Evolutionary conservation across 2,888 invertebrate species (phyloP).

Genomic region (Luperina nickerlii): DNA sequence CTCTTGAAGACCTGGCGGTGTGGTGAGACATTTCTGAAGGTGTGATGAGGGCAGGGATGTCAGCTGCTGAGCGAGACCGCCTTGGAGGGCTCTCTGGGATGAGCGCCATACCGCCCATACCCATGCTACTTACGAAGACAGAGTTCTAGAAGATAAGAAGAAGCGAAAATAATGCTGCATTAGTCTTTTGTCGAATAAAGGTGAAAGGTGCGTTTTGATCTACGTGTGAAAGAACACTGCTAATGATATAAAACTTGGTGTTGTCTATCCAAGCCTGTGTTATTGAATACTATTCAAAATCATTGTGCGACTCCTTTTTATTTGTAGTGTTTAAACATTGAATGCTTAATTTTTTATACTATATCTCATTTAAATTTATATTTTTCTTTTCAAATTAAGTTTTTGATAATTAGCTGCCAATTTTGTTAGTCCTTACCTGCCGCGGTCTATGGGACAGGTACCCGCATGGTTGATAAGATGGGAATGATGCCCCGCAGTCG

Average conservation of each 20-base stretch:
- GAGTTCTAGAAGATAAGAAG: conserved; percentile 92
- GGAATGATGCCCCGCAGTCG: conserved; percentile 85
- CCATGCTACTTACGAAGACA: conserved; percentile 94
- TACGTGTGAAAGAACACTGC: conserved; percentile 6
- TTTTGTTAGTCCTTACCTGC: conserved; percentile 77
- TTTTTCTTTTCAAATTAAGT: neutral
- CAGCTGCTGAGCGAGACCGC: conserved; percentile 95
- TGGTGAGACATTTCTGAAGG: conserved; percentile 85
- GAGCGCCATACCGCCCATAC: conserved; percentile 91
- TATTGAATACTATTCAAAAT: neutral
- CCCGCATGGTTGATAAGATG: conserved; percentile 86
- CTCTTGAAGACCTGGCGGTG: conserved; percentile 84
- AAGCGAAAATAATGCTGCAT: conserved; percentile 12
- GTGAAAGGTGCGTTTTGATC: conserved; percentile 11
- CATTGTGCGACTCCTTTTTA: neutral
- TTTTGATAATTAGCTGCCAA: neutral
- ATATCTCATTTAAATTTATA: neutral
- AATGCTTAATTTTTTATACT: neutral
- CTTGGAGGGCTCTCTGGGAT: conserved; percentile 93
- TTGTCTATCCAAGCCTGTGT: conserved; percentile 29
- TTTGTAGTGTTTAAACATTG: conserved; percentile 5
- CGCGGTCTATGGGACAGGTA: conserved; percentile 85
- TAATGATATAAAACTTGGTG: conserved; percentile 34
- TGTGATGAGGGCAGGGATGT: conserved; percentile 93
- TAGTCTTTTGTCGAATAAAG: conserved; percentile 2